Percentiles rank a stretch among this genome's conserved stretches.
These are phyloP conservation scores for Helicolenus hilgendorfi DNA, from an alignment of 2,797 vertebrate genomes.

Conservation along the genomic window DNA sequence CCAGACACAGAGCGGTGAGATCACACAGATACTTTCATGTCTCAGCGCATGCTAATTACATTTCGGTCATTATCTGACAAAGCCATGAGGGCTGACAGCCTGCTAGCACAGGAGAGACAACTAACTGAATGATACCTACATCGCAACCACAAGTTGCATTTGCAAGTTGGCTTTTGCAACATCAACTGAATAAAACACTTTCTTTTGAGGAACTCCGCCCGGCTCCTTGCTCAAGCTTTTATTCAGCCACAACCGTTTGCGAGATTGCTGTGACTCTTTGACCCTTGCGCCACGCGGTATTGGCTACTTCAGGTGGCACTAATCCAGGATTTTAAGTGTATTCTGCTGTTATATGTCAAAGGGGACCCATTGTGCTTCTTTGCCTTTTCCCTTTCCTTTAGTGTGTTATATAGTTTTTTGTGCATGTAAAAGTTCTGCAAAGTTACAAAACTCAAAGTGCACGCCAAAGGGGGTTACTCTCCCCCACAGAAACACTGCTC, in stretches of 20 bases:
- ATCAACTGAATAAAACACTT: slow-evolving; percentile 48
- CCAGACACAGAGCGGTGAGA: slow-evolving; percentile 35
- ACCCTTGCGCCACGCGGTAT: background rate
- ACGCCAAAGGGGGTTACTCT: too few relatives aligned
- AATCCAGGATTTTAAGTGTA: background rate
- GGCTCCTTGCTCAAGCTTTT: slow-evolving; percentile 51
- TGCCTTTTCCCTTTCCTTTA: too few relatives aligned
- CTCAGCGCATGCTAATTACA: slow-evolving; percentile 64
- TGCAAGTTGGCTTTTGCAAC: slow-evolving; percentile 44
- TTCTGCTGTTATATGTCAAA: background rate
- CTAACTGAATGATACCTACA: slow-evolving; percentile 1
- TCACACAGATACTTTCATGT: slow-evolving; percentile 60
- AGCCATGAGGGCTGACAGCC: slow-evolving; percentile 32
- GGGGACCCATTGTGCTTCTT: too few relatives aligned
- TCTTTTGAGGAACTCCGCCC: slow-evolving; percentile 48
- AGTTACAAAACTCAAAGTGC: too few relatives aligned
- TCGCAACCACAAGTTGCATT: slow-evolving; percentile 37
- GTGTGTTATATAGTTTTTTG: too few relatives aligned
- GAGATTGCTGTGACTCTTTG: slow-evolving; percentile 1
- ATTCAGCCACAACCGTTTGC: slow-evolving; percentile 21
- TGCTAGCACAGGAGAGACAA: slow-evolving; percentile 28
- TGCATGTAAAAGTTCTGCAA: too few relatives aligned
- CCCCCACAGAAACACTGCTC: too few relatives aligned
- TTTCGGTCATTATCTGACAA: slow-evolving; percentile 61
- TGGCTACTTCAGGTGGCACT: background rate